Base-by-base conservation (phyloP, 2,797 vertebrate genomes). In the Poecilia velifera region DNA sequence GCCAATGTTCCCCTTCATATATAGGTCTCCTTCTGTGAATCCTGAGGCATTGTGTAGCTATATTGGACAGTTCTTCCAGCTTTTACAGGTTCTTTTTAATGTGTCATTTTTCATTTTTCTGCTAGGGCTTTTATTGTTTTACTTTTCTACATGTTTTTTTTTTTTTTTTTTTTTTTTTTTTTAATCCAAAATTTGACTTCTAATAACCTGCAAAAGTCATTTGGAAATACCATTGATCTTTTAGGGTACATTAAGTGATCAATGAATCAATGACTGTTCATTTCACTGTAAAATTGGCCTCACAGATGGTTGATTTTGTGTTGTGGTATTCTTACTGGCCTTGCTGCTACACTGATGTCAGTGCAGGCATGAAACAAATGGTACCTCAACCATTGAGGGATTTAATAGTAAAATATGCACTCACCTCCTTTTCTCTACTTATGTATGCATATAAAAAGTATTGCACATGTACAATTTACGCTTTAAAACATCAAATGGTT, bases 111-210 rank as follows among this genome's bases (percentile, higher is more conserved):
- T n/a, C 0, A n/a, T 34, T 16, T 59, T 59, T 31, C 8, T 64
- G 2, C 62, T 28, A 18, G 14, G 18, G 16, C 1, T 20, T 64
- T 64, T 64, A 14, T 18, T 20, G 31, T 18, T 36, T 64, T 22
- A 39, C 7, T 22, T 36, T 34, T 16, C 25, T 31, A 55, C 78
- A 62, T 51, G 47, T 57, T 22, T 72, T 82, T 47, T 47, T 36
- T 51, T 41, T 57, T 18, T 72, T 82, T 47, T 47, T 36, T 82
- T 47, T 47, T 36, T 51, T 41, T 57, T 18, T 72, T 82, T 47
- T 47, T 36, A 10, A 14, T 62, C 28, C 57, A 34, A 7, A 14
- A 34, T 62, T 62, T 16, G 6, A 34, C 1, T 62, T 62, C 6
- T 16, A 62, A 16, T 62, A 62, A 62, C 5, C 28, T 34, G 5